Percentiles rank a stretch among this genome's conserved stretches.
Evolutionary conservation across 1,140 invertebrate genomes (phyloP).

Genomic region (Drosophila fuyamai): DNA sequence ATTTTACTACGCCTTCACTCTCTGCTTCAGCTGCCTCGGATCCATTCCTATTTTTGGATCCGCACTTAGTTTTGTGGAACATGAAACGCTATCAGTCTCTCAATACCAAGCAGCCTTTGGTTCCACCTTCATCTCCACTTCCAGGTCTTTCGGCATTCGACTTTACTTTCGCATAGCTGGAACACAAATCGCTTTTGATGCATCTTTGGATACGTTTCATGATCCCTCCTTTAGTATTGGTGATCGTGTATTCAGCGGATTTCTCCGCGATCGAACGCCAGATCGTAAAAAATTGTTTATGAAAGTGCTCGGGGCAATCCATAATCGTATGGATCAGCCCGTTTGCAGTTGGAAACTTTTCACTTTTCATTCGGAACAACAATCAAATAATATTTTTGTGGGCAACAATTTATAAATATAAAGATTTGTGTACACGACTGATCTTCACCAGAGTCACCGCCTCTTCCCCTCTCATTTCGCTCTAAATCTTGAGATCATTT

Average conservation of each 20-base stretch:
- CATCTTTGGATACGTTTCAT: constrained; percentile 83
- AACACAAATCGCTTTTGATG: constrained; percentile 73
- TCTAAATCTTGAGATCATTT: constrained; percentile 69
- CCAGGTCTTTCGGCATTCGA: constrained; percentile 1
- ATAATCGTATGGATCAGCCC: constrained; percentile 30
- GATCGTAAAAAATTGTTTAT: constrained; percentile 75
- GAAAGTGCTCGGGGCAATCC: constrained; percentile 35
- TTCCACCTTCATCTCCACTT: neutral
- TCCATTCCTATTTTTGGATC: constrained; percentile 12
- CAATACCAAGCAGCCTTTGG: constrained; percentile 57
- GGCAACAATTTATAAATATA: constrained; percentile 72
- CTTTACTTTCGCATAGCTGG: constrained; percentile 26
- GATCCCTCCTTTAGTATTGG: constrained; percentile 40
- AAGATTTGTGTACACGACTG: constrained; percentile 51
- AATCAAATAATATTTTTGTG: constrained; percentile 77
- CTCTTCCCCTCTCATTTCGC: constrained; percentile 19
- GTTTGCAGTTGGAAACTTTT: constrained; percentile 12
- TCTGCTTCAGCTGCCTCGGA: constrained; percentile 27
- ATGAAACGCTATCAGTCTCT: constrained; percentile 84
- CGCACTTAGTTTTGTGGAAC: constrained; percentile 40
- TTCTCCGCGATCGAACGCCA: constrained; percentile 9
- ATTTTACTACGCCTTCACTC: constrained; percentile 72
- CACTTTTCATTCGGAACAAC: constrained; percentile 39
- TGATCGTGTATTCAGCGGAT: constrained; percentile 27
- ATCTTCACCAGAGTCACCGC: constrained; percentile 2